Evolutionary conservation across 92 coral and sea anemone genomes (phyloP).

Genomic region (Hydrozoanthus gracilis): DNA sequence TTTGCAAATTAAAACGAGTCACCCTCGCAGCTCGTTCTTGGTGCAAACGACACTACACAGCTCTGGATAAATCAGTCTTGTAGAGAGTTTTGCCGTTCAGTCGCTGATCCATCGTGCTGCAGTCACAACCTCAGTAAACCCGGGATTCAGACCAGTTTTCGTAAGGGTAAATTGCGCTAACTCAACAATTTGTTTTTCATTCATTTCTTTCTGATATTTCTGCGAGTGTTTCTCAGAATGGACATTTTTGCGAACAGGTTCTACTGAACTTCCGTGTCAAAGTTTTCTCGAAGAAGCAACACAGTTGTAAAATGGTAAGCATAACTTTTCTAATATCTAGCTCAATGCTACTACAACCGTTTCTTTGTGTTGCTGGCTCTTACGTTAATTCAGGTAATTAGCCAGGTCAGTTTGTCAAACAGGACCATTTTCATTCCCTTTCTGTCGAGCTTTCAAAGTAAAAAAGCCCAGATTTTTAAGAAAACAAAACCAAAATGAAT

Average conservation of each 20-base stretch:
- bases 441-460: too few species aligned
- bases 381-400: too few species aligned
- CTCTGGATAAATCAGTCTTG: neutral
- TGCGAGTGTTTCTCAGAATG: neutral
- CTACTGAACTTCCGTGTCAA: neutral
- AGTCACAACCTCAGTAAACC: neutral
- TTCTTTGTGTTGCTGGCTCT: neutral
- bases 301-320: constrained; percentile 13
- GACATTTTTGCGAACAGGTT: constrained; percentile 4
- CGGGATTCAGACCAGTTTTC: neutral
- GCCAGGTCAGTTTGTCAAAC: too few species aligned
- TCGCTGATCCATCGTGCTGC: neutral
- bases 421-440: too few species aligned
- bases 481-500: too few species aligned
- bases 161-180: neutral
- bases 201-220: neutral
- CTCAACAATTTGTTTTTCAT: neutral
- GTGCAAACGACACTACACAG: neutral
- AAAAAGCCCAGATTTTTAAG: too few species aligned
- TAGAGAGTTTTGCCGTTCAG: neutral
- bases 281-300: neutral
- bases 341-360: neutral
- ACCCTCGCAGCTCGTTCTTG: neutral
- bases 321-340: neutral
- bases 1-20: constrained; percentile 34